These are phyloP conservation scores for Ciona savignyi DNA, from an alignment of 23 tunicate species.

Conservation along the genomic window DNA sequence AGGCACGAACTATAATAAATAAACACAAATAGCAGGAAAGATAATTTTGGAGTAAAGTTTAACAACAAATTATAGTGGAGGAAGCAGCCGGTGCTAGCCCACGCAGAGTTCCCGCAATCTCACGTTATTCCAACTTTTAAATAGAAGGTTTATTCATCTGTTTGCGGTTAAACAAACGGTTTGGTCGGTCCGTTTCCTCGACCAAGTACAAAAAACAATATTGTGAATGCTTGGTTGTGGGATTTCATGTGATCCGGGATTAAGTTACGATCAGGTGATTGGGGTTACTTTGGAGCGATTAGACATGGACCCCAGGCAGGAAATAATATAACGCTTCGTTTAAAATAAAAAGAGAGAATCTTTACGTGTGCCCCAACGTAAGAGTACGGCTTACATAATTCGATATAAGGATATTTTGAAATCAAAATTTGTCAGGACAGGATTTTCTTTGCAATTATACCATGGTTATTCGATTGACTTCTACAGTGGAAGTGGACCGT, in stretches of 20 bases:
- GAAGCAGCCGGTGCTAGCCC: too few species aligned
- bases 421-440: too few species aligned
- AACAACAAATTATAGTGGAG: too few species aligned
- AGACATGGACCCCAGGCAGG: neutral
- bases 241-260: neutral
- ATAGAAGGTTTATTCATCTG: neutral
- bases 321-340: neutral
- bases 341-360: too few species aligned
- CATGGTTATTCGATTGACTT: neutral
- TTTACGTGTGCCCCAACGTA: too few species aligned
- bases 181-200: neutral
- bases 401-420: too few species aligned
- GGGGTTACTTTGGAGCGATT: neutral
- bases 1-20: too few species aligned
- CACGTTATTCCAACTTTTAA: too few species aligned
- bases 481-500: neutral
- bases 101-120: too few species aligned
- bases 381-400: too few species aligned
- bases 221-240: neutral
- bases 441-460: neutral
- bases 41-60: too few species aligned
- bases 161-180: neutral
- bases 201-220: neutral
- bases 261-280: neutral
- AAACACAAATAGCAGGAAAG: too few species aligned